These are phyloP conservation scores for Yoshiicerus persimilis DNA, from an alignment of 1,140 invertebrate species.

Conservation along the genomic window DNA sequence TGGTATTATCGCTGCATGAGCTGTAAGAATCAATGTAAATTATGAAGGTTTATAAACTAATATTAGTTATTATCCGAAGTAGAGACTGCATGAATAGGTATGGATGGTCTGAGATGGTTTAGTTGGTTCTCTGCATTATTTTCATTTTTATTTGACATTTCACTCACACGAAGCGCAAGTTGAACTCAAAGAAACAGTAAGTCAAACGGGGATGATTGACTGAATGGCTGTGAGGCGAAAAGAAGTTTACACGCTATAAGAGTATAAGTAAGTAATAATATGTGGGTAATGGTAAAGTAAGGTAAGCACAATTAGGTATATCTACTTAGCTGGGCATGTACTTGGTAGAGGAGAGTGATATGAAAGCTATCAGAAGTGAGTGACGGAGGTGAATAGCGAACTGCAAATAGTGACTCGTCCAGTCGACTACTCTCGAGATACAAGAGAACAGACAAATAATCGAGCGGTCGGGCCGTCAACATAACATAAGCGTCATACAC, in stretches of 20 bases:
- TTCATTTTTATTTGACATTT: slow-evolving; percentile 16
- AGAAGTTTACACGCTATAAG: not conserved
- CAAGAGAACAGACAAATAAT: not conserved
- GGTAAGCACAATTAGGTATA: not conserved
- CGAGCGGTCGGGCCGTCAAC: not conserved
- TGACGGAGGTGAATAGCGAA: not conserved
- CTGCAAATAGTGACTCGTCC: not conserved
- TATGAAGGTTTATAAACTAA: not conserved
- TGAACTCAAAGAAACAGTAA: not conserved
- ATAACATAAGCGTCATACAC: slow-evolving; percentile 17
- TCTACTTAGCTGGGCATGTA: not conserved
- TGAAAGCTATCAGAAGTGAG: not conserved
- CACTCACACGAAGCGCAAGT: slow-evolving; percentile 7
- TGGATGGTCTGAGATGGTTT: not conserved
- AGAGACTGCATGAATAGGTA: not conserved
- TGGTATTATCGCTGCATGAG: not conserved
- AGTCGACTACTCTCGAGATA: not conserved
- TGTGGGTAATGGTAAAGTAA: not conserved
- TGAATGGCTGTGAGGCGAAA: not conserved
- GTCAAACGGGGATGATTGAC: slow-evolving; percentile 1
- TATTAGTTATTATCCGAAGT: not conserved
- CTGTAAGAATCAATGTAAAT: not conserved
- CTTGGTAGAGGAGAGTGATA: not conserved
- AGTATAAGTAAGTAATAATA: not conserved
- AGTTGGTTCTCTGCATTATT: not conserved